phyloP scores from a whole-genome alignment of 1,140 invertebrate genomes.

The Parasteatoda tepidariorum region DNA sequence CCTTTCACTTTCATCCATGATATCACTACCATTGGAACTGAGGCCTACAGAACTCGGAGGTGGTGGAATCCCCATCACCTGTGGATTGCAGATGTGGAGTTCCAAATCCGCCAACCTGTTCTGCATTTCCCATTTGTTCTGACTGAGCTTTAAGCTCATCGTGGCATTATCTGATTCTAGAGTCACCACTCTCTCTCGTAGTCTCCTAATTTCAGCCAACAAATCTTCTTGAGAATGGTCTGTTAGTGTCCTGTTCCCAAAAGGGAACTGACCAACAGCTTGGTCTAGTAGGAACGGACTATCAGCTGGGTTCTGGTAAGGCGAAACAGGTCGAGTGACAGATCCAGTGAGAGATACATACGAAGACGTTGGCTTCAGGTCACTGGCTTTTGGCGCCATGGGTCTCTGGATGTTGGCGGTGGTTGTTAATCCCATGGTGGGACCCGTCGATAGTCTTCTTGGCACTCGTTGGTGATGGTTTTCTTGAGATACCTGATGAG shows the following conservation, averaged over 20 bases:
- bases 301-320: slow-evolving; percentile 34
- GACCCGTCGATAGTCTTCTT: slow-evolving; percentile 12
- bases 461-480: background rate
- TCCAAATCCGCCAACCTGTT: slow-evolving; percentile 95
- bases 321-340: slow-evolving; percentile 35
- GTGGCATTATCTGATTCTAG: slow-evolving; percentile 93
- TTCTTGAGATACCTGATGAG: background rate
- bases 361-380: slow-evolving; percentile 25
- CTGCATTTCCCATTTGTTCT: slow-evolving; percentile 96
- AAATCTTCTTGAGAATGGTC: slow-evolving; percentile 78
- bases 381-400: background rate
- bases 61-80: background rate
- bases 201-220: slow-evolving; percentile 89
- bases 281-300: slow-evolving; percentile 46
- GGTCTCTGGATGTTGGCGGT: background rate
- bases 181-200: slow-evolving; percentile 87
- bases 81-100: slow-evolving; percentile 81
- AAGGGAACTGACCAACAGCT: slow-evolving; percentile 12
- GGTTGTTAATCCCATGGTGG: background rate
- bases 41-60: background rate
- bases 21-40: slow-evolving; percentile 18
- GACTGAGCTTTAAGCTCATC: slow-evolving; percentile 90
- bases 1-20: slow-evolving; percentile 67
- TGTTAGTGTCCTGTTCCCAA: background rate
- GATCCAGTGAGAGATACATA: slow-evolving; percentile 23